Evolutionary conservation across 2,113 vertebrate genomes (phyloP), one percentile per base, ranked within the genome.

Genomic region (Ancistrus triradiatus): DNA sequence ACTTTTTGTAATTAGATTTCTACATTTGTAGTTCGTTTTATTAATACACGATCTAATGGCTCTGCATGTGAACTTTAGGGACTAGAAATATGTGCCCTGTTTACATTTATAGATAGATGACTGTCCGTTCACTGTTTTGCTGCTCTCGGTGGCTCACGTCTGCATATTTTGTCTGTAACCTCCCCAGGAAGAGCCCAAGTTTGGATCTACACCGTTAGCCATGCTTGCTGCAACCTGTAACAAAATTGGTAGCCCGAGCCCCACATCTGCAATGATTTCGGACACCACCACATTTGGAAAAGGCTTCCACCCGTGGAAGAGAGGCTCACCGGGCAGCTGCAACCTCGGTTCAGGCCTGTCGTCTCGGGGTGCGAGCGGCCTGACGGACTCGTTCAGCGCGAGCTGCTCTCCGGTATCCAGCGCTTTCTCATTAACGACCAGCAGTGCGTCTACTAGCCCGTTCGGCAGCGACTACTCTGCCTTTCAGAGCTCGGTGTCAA

Each of bases 141-240:
- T n/a, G n/a, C n/a, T n/a, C n/a, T n/a, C n/a, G n/a, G n/a, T n/a
- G n/a, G n/a, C n/a, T n/a, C n/a, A n/a, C n/a, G n/a, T n/a, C n/a
- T n/a, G n/a, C n/a, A n/a, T n/a, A n/a, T n/a, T n/a, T n/a, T n/a
- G n/a, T n/a, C n/a, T 62, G 24, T 74, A n/a, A 76, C 49, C 42
- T 49, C 70, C 70, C 21, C 86, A 98, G 94, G 94, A 97, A 81
- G 93, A 98, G 84, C 92, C 92, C 63, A 85, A 93, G 82, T 81
- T 93, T 68, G 91, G 93, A 85, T 93, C 91, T 70, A 93, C 93
- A 73, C 95, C 95, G 59, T 77, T 98, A 80, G 94, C 93, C 80
- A 95, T 97, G 95, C 83, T 96, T 63, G 94, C 93, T 33, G 94
- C 93, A 80, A 95, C 94, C 82, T 98, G 95, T 83, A 95, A 93